Base-by-base conservation (phyloP, 2,888 invertebrate species). In the Catonia carolina region DNA sequence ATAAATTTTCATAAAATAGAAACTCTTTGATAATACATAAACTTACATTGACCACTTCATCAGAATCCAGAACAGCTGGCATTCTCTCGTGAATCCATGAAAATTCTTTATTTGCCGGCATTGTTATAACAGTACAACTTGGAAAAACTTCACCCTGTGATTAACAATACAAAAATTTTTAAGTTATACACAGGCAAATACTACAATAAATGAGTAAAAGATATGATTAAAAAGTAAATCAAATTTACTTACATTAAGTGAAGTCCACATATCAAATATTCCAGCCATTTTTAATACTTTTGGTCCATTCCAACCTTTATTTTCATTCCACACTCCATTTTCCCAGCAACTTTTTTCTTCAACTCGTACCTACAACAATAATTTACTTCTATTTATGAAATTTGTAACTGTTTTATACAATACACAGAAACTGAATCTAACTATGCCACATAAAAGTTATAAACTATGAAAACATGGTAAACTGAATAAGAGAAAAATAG, bases 61-160 rank as follows among this genome's bases (percentile, higher is more conserved):
- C 80, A 31, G 77, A 80, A 55, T 82, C 80, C 42, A 91, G 74
- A 65, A 90, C 78, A n/a, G 88, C 85, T 56, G 90, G 90, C 80
- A 85, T 84, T 67, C 90, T 78, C 66, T 88, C 82, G 73, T 90
- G 90, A 51, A 90, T 73, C 84, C 85, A 86, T 31, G 79, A 76
- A 61, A 89, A 70, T 14, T 80, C 77, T 35, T 76, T 71, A 61
- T 83, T 83, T 0, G 89, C 81, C 41, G 85, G 84, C 76, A 84
- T 86, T 14, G 91, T 91, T 47, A 91, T 83, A 1, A 90, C 76
- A 42, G 85, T 80, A 69, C 86, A 90, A 61, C 84, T 85, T 65
- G 84, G 86, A 42, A 86, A 77, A 42, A 78, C 75, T 56, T 77
- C 75, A 22, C 77, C 78, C 66, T 77, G 59, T 56, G 59, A 62